Percentiles rank a stretch among this genome's conserved stretches.
These are phyloP conservation scores for Lepidonotus clava DNA, from an alignment of 2,888 invertebrate species.

Conservation along the genomic window DNA sequence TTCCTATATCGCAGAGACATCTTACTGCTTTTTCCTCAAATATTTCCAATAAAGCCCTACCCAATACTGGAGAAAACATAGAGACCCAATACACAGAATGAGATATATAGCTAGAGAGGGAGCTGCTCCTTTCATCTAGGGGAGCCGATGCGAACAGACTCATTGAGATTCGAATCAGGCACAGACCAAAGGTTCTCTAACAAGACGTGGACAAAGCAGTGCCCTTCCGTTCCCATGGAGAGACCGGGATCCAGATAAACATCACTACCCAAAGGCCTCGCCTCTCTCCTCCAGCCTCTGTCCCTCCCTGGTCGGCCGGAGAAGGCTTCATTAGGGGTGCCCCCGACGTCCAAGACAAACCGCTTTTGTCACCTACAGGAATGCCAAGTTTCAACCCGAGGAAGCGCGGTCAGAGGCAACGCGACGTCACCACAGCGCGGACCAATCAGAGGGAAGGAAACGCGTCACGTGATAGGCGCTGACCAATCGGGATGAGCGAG, in stretches of 20 bases:
- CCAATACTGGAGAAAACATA: too few relatives aligned
- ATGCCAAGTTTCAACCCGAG: too few relatives aligned
- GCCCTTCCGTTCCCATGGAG: not conserved
- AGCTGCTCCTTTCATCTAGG: not conserved
- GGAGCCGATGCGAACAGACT: not conserved
- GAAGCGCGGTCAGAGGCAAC: too few relatives aligned
- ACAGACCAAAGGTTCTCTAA: not conserved
- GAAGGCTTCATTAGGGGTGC: not conserved
- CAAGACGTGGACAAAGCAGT: not conserved
- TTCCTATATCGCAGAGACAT: too few relatives aligned
- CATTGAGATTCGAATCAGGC: slow-evolving; percentile 17
- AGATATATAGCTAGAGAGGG: not conserved
- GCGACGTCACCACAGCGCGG: not conserved
- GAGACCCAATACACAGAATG: too few relatives aligned
- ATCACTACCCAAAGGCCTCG: not conserved
- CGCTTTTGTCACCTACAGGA: slow-evolving; percentile 13
- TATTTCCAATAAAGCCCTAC: too few relatives aligned
- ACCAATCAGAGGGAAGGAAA: not conserved
- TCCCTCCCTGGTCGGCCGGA: not conserved
- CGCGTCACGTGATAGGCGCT: not conserved
- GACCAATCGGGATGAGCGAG: not conserved
- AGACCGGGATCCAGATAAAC: not conserved
- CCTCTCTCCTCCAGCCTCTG: not conserved
- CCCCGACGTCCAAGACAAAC: not conserved
- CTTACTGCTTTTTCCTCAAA: too few relatives aligned